phyloP scores from a whole-genome alignment of 1,140 invertebrate species.

The Drosophila azteca region DNA sequence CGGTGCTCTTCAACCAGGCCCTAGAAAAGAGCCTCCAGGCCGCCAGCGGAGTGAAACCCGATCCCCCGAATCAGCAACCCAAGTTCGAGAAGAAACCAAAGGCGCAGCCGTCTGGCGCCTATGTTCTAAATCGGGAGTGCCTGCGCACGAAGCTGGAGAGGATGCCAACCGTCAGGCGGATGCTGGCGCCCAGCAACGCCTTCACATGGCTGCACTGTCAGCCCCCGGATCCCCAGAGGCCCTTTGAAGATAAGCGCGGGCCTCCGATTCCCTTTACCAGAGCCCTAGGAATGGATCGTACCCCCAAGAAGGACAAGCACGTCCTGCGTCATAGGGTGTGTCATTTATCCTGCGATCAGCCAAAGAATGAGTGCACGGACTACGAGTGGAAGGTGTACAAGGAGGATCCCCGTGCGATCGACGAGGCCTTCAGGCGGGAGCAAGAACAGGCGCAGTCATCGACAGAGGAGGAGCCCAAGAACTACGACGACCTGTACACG shows the following conservation, averaged over 20 bases:
- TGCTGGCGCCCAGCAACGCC: no score
- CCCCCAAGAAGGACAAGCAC: conserved; percentile 8
- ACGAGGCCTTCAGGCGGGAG: conserved; percentile 9
- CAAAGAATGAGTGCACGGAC: conserved; percentile 44
- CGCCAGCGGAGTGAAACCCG: background rate
- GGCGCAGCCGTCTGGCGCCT: no score
- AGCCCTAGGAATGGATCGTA: background rate
- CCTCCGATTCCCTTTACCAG: no score
- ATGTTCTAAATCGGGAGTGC: no score
- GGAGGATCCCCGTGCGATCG: background rate
- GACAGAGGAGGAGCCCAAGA: conserved; percentile 34
- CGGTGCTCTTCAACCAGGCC: conserved; percentile 14
- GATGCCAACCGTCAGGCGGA: no score
- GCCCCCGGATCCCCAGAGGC: no score
- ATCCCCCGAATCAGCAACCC: background rate
- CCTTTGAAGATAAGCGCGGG: no score
- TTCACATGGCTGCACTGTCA: no score
- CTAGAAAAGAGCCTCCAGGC: conserved; percentile 35
- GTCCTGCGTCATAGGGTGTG: conserved; percentile 6
- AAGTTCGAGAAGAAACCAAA: background rate
- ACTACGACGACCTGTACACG: conserved; percentile 62
- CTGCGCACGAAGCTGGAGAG: no score
- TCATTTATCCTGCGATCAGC: conserved; percentile 42
- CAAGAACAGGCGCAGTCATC: background rate
- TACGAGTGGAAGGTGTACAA: conserved; percentile 44